Evolutionary conservation across 2,113 vertebrate genomes (phyloP), one percentile per base, ranked within the genome.

Genomic region (Condylura cristata): DNA sequence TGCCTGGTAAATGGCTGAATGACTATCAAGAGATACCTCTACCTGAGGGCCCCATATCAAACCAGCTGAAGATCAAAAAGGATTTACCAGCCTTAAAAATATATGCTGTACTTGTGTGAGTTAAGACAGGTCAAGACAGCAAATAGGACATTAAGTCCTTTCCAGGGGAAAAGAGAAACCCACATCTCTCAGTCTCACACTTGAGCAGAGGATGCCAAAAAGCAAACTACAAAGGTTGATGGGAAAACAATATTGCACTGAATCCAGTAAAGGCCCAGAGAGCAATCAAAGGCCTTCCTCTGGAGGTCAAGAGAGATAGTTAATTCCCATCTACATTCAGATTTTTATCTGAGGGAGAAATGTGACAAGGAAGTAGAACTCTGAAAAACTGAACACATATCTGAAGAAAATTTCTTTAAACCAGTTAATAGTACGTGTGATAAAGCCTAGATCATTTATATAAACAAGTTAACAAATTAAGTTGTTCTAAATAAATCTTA

Each of bases 401-500:
- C n/a, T 92, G 60, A 93, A 95, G 58, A 71, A 30, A 30, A 53
- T 39, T 24, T 34, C 80, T 88, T 81, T 82, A 80, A 94, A 20
- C 6, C 26, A 75, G 8, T 63, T n/a, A n/a, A 24, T 48, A 65
- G 37, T n/a, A n/a, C 32, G 87, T 92, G 16, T 81, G 34, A 81
- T 58, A 81, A 96, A 88, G 14, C 41, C 65, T 46, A 65, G 7
- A 53, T 79, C 48, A 82, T 85, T 85, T 61, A 61, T 70, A 66
- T 89, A 53, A 89, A 44, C 44, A 44, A 44, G 11, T 48, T 48
- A 48, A 48, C 46, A 48, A 82, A 83, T 66, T 14, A 94, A 48
- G 48, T 74, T 89, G 26, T 32, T 92, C 85, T 92, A 68, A 85
- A 65, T 48, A 65, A 22, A 44, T n/a, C 28, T 37, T n/a, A 88